phyloP scores from a whole-genome alignment of 2,888 invertebrate species.

The Chironomus tentans region DNA sequence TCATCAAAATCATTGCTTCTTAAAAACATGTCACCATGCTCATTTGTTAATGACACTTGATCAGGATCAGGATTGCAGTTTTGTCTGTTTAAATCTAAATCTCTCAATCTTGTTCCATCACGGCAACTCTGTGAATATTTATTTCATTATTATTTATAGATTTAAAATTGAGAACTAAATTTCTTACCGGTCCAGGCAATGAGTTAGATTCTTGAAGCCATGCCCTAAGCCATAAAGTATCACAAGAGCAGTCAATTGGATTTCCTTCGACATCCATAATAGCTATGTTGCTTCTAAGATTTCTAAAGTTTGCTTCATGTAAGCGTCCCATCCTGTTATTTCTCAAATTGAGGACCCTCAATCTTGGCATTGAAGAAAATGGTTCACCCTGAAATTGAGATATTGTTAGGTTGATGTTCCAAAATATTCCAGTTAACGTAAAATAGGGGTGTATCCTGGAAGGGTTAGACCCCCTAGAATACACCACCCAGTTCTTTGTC shows the following conservation, averaged over 20 bases:
- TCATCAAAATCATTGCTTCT: constrained; percentile 46
- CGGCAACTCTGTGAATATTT: constrained; percentile 48
- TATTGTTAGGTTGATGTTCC: too few species aligned
- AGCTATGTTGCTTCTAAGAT: constrained; percentile 70
- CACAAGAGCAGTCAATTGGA: constrained; percentile 73
- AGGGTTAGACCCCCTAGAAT: too few species aligned
- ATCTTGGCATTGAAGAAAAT: constrained; percentile 73
- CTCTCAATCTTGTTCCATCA: constrained; percentile 67
- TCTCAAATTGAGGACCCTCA: constrained; percentile 68
- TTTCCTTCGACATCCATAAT: constrained; percentile 79
- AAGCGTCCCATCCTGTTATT: constrained; percentile 68
- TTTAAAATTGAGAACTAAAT: neutral
- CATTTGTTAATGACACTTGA: constrained; percentile 52
- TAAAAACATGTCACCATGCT: constrained; percentile 61
- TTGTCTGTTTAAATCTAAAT: constrained; percentile 58
- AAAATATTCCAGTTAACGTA: too few species aligned
- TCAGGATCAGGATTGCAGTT: constrained; percentile 49
- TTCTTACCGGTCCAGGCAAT: constrained; percentile 51
- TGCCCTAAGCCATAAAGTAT: constrained; percentile 70
- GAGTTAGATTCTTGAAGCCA: constrained; percentile 70
- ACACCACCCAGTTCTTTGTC: too few species aligned
- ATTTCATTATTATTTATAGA: neutral
- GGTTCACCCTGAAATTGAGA: constrained; percentile 54
- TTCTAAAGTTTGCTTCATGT: constrained; percentile 63
- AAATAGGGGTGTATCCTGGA: too few species aligned